phyloP scores from a whole-genome alignment of 2,888 invertebrate species.

The Polia nebulosa region DNA sequence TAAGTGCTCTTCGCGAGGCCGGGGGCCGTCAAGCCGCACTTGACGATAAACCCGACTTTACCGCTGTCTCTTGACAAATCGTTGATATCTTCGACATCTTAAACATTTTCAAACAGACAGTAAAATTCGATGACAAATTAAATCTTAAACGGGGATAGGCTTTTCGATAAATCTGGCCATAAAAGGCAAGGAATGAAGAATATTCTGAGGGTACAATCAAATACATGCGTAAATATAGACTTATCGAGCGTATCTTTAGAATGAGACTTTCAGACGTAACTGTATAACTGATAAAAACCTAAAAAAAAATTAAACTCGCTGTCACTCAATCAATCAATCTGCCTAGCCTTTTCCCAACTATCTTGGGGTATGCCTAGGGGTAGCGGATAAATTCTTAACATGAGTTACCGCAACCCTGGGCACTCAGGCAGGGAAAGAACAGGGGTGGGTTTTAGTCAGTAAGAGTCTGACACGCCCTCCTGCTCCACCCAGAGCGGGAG shows the following conservation, averaged over 20 bases:
- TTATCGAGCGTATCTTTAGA: neutral
- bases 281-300: too few relatives aligned
- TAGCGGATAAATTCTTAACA: too few relatives aligned
- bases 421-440: too few relatives aligned
- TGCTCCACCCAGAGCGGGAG: too few relatives aligned
- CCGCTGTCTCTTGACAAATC: conserved; percentile 33
- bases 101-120: conserved; percentile 4
- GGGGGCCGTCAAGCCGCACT: conserved; percentile 30
- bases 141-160: conserved; percentile 20
- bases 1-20: conserved; percentile 31
- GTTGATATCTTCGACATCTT: conserved; percentile 30
- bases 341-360: too few relatives aligned
- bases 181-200: neutral
- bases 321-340: too few relatives aligned
- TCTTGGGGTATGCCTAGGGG: too few relatives aligned
- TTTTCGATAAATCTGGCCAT: neutral
- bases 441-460: too few relatives aligned
- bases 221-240: neutral
- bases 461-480: too few relatives aligned
- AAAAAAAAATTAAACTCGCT: too few relatives aligned
- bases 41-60: conserved; percentile 39
- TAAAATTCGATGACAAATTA: conserved; percentile 9
- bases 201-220: too few relatives aligned
- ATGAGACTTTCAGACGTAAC: neutral
- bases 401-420: too few relatives aligned